Evolutionary conservation across 2,888 invertebrate genomes (phyloP), one percentile per base, ranked within the genome.

Genomic region (Allolobophora icterica): DNA sequence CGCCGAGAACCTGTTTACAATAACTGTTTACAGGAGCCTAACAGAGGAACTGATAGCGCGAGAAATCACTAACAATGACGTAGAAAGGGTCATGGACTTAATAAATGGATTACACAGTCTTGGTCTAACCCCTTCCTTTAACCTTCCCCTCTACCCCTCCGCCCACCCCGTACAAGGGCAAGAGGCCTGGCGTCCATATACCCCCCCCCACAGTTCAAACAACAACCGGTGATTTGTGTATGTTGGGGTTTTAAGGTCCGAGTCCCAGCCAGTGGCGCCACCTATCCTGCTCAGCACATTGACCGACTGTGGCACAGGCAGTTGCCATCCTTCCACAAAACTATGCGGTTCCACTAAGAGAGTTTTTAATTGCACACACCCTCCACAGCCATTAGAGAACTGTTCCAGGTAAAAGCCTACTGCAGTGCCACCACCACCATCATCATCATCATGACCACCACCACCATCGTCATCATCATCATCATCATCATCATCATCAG

Each of bases 381-480:
- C 42, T 42, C 42, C 42, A 42, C 42, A 1, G 1, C 17, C 42
- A 42, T 42, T 13, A 38, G 38, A 38, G 38, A 38, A 3, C 3
- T 5, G 38, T 38, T 38, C 38, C 38, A 38, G 38, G 38, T 3
- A 38, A 38, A 38, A 38, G 38, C 38, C 38, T 38, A 38, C 38
- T 5, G 38, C 38, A 90, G 84, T 83, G 83, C 83, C 90, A 90
- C 83, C 90, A 90, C 83, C 90, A 90, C 34, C 84, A 90, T 90
- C 90, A 90, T 90, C 83, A 90, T 83, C 90, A 90, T 90, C 83
- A 90, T 90, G 84, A 84, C 17, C 84, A 84, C 84, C 45, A 21
- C 84, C 90, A 84, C 84, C 90, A 40, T 90, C 84, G 38, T 90
- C 90, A 90, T 90, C 90, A 90, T 84, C 90, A 90, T 34, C 40